A percentile compares a stretch with the other conserved stretches of the same genome.
Conservation (phyloP, 2,113 vertebrate species). For the Delphinus delphis region DNA sequence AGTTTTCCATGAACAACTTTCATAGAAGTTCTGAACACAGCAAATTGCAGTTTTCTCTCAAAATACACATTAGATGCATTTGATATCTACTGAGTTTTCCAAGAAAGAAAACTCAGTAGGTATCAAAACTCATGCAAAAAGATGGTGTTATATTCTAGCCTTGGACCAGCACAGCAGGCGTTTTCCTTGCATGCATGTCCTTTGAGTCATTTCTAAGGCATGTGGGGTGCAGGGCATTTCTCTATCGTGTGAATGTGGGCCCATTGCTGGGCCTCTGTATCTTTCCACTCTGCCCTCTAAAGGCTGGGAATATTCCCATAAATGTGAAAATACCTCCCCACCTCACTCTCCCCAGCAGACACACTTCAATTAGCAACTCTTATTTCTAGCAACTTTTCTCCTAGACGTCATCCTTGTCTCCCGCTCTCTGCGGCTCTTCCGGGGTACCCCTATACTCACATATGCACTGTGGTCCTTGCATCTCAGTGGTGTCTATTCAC, state of each 20-base stretch:
- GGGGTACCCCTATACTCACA: not conserved
- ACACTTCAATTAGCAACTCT: not conserved
- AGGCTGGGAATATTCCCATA: not conserved
- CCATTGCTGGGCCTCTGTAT: not conserved
- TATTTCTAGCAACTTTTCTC: not conserved
- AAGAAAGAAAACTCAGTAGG: not conserved
- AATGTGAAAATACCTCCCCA: not conserved
- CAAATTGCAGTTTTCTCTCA: not conserved
- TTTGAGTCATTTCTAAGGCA: not conserved
- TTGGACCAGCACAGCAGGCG: not conserved
- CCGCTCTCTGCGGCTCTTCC: not conserved
- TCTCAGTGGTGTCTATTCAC: not conserved
- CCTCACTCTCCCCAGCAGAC: not conserved
- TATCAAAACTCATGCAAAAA: not conserved
- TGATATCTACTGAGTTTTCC: not conserved
- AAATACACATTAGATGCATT: not conserved
- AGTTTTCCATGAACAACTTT: not conserved
- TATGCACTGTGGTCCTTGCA: not conserved
- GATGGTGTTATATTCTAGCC: not conserved
- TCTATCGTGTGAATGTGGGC: fast-evolving
- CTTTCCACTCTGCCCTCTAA: not conserved
- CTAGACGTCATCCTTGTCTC: not conserved
- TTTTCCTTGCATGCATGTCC: not conserved
- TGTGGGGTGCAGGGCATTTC: not conserved
- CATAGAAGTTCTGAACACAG: not conserved